phyloP scores from a whole-genome alignment of 1,140 invertebrate species.

The Scaptodrosophila lebanonensis region DNA sequence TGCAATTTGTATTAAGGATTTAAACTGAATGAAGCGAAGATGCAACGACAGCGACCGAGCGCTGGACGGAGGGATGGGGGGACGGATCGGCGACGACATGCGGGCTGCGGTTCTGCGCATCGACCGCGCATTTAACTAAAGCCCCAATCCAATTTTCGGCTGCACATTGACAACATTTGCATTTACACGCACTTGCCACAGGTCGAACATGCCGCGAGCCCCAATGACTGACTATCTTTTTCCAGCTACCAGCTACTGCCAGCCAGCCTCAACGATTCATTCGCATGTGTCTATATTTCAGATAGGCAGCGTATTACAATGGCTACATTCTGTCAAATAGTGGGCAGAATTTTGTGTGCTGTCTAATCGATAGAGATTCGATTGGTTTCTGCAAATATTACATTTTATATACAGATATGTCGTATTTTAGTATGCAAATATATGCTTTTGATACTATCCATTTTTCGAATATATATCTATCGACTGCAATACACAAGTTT shows the following conservation, averaged over 20 bases:
- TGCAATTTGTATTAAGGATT: conserved; percentile 74
- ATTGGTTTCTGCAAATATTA: too few relatives aligned
- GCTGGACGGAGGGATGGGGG: too few relatives aligned
- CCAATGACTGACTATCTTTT: conserved; percentile 9
- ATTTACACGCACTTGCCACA: conserved; percentile 69
- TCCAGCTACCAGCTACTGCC: background rate
- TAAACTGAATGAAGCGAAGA: conserved; percentile 42
- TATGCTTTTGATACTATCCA: too few relatives aligned
- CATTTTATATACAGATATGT: too few relatives aligned
- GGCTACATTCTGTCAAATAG: too few relatives aligned
- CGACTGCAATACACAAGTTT: too few relatives aligned
- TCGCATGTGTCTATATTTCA: conserved; percentile 2
- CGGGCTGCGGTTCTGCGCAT: conserved; percentile 45
- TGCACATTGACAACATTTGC: conserved; percentile 66
- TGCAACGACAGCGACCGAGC: conserved; percentile 39
- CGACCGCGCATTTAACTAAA: conserved; percentile 59
- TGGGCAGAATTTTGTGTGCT: too few relatives aligned
- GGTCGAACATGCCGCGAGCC: conserved; percentile 55
- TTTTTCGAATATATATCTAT: too few relatives aligned
- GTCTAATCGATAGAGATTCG: too few relatives aligned
- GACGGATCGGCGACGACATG: too few relatives aligned
- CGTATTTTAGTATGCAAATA: too few relatives aligned
- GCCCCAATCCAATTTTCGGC: conserved; percentile 66
- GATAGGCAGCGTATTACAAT: conserved; percentile 31
- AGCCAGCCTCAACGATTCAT: background rate